Evolutionary conservation across 2,113 vertebrate species (phyloP).

Genomic region (Pogonocichla stellata): DNA sequence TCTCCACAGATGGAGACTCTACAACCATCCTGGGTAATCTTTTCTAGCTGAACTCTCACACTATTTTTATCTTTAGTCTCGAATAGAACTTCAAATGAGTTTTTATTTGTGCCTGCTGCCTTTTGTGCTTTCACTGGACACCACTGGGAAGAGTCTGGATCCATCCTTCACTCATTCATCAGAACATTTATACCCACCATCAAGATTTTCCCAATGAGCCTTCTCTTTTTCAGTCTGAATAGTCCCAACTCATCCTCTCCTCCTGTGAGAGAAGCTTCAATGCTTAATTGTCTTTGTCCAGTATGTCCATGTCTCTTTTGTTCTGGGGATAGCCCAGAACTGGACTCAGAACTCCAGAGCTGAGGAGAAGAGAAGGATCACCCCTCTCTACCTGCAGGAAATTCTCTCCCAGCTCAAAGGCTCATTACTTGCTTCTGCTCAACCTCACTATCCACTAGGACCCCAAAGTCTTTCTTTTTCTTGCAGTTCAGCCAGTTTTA

Average conservation of each 20-base stretch:
- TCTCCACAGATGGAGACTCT: background rate
- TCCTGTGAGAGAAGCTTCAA: background rate
- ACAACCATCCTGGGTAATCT: background rate
- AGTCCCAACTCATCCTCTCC: background rate
- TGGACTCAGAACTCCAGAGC: background rate
- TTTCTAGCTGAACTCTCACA: background rate
- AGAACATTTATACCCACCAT: background rate
- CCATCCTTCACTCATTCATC: background rate
- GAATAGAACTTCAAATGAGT: background rate
- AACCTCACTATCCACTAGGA: background rate
- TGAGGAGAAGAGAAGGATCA: background rate
- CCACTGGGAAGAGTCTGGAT: background rate
- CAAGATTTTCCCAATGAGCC: background rate
- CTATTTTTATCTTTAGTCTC: background rate
- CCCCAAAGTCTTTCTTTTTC: background rate
- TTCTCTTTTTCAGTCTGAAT: background rate
- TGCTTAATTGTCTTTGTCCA: background rate
- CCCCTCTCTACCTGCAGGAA: accelerated
- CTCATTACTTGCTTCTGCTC: background rate
- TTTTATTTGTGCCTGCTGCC: background rate
- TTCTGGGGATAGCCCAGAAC: background rate
- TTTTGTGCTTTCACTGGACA: background rate
- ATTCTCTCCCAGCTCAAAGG: background rate
- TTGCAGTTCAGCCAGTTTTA: background rate
- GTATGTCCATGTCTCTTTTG: background rate